phyloP scores from a whole-genome alignment of 2,113 vertebrate species.

The Sinocyclocheilus anophthalmus region DNA sequence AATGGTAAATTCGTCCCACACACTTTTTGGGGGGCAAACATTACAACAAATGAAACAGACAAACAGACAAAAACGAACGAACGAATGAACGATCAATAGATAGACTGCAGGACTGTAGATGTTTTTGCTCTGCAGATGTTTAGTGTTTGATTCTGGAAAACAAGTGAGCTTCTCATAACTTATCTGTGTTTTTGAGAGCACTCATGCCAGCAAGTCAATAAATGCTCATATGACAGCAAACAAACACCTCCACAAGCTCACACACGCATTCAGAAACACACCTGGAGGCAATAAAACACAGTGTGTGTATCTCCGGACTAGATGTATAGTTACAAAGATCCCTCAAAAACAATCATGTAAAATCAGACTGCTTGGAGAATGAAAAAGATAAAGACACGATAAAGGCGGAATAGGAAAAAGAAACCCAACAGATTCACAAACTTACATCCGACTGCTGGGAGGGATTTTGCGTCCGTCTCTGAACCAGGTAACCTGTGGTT shows the following conservation, averaged over 20 bases:
- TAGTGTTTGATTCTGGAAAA: too few relatives aligned
- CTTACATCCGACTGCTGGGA: conserved; percentile 96
- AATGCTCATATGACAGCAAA: background rate
- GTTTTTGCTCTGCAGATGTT: background rate
- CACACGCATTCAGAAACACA: conserved; percentile 21
- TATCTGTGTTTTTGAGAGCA: background rate
- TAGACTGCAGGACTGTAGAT: too few relatives aligned
- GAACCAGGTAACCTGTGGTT: conserved; percentile 97
- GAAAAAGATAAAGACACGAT: background rate
- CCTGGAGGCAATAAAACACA: conserved; percentile 35
- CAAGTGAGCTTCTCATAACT: background rate
- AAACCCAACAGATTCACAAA: conserved; percentile 1
- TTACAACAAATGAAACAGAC: too few relatives aligned
- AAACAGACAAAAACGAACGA: too few relatives aligned
- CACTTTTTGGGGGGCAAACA: too few relatives aligned
- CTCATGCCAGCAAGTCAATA: background rate
- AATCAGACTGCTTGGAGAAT: background rate
- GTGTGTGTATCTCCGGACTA: conserved; percentile 41
- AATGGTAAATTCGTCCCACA: too few relatives aligned
- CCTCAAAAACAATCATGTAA: background rate
- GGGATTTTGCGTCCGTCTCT: conserved; percentile 94
- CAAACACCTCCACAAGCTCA: background rate
- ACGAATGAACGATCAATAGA: too few relatives aligned
- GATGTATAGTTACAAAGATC: background rate
- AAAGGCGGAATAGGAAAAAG: background rate